Conservation (phyloP, 2,888 invertebrate genomes). For the Melinopterus prodromus region DNA sequence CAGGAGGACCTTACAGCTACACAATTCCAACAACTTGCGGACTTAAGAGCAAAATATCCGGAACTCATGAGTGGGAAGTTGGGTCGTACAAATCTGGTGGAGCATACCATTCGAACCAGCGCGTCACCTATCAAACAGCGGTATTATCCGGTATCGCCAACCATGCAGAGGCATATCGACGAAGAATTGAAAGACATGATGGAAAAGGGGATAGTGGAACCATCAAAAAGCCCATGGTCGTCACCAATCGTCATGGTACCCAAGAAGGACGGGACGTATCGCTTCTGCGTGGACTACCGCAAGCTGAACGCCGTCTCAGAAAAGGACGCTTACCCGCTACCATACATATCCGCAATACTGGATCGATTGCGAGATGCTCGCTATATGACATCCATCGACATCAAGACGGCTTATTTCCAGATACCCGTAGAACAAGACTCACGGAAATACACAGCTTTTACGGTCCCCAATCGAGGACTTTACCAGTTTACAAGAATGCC, state of each 20-base stretch:
- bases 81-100: slow-evolving; percentile 17
- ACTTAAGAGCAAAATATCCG: no score
- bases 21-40: no score
- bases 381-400: no score
- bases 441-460: slow-evolving; percentile 37
- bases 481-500: slow-evolving; percentile 45
- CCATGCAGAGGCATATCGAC: slow-evolving; percentile 45
- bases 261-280: slow-evolving; percentile 42
- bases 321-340: slow-evolving; percentile 50
- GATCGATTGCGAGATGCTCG: slow-evolving; percentile 30
- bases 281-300: slow-evolving; percentile 50
- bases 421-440: no score
- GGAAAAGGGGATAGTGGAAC: slow-evolving; percentile 42
- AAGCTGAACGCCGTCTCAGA: slow-evolving; percentile 49
- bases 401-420: no score
- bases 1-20: neutral
- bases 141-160: slow-evolving; percentile 17
- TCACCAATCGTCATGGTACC: slow-evolving; percentile 39
- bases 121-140: slow-evolving; percentile 26
- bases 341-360: slow-evolving; percentile 47
- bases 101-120: neutral
- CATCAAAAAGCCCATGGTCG: slow-evolving; percentile 42
- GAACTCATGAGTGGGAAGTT: slow-evolving; percentile 9
- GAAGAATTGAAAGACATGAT: slow-evolving; percentile 43
- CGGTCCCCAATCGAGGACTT: slow-evolving; percentile 39